Base-by-base conservation (phyloP, 2,888 invertebrate species). In the Corbicula japonica region DNA sequence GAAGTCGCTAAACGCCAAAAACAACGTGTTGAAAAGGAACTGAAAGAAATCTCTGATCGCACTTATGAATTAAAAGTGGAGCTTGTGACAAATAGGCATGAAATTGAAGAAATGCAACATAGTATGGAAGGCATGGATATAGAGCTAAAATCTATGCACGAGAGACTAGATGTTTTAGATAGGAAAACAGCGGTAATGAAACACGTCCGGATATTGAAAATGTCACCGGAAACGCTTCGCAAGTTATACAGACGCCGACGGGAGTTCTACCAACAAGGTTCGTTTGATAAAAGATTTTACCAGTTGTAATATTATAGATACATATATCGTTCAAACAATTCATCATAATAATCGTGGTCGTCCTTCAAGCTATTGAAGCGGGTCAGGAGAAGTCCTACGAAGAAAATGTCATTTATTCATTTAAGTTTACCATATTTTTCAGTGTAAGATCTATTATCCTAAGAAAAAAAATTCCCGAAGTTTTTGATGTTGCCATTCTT, bases 61-160 rank as follows among this genome's bases (percentile, higher is more conserved):
- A 87, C 88, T 0, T 88, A 90, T 56, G 88, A 89, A 70, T 66
- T 86, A 28, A 90, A 89, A 75, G 87, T 88, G 10, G 90, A 90
- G 58, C 83, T 84, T 26, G 85, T 87, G 0, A 88, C 88, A 3
- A 83, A 72, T 34, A 69, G 86, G 21, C 86, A 88, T 23, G 86
- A 86, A 21, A 80, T 83, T 21, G 87, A 87, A 10, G 89, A 88
- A 44, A 78, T 87, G 65, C 70, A 80, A n/a, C 73, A 72, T 32
- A 83, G 83, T 58, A 61, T 87, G 30, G 52, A 85, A 32, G 80
- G 85, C 12, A 81, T 86, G 72, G 85, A 88, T 28, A 80, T 84
- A 12, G 87, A 90, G 56, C 69, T 87, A 3, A 83, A 78, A 44
- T 85, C 85, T 15, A 82, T 89, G 60, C 66, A 85, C 38, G 88